Evolutionary conservation across 2,888 invertebrate genomes (phyloP), one percentile per base, ranked within the genome.

Genomic region (Torymus tubicola): DNA sequence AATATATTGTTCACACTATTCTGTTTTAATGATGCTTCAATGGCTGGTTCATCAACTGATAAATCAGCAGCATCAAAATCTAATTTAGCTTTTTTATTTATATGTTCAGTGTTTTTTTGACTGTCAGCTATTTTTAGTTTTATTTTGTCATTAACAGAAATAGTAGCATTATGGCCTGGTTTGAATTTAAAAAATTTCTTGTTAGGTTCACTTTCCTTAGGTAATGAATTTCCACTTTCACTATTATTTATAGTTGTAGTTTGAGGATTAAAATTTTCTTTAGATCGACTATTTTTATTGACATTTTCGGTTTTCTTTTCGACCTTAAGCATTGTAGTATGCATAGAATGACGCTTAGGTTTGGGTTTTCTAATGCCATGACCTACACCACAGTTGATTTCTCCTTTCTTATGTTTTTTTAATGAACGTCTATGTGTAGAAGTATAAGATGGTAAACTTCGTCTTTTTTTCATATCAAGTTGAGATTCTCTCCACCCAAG

Each of bases 281-380:
- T 77, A 21, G 63, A 4, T 12, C 55, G 42, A 18, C 10, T 63
- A 42, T 14, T 64, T 50, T 71, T 71, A n/a, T 21, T 64, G 4
- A 5, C 16, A 60, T 50, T 72, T 21, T 52, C 16, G 55, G 18
- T 72, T 63, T 68, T 16, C 60, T 65, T 76, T 50, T 78, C 64
- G 50, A 2, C 12, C 68, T 82, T 77, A 8, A 57, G 1, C 21
- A 14, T 2, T 52, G 5, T 60, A 52, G 12, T 70, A 12, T 76
- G 64, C 4, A 55, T 12, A 53, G 64, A 65, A 12, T 75, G 65
- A 5, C 70, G 84, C 60, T 92, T 91, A 0, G 91, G 87, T 88
- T 93, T 95, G 0, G 94, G 94, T 87, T 93, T 94, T 68, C 92
- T 92, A 72, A 95, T 94, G 81, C 92, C 93, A 86, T 95, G 95